Evolutionary conservation across 2,888 invertebrate species (phyloP).

Genomic region (Heliconius erato): DNA sequence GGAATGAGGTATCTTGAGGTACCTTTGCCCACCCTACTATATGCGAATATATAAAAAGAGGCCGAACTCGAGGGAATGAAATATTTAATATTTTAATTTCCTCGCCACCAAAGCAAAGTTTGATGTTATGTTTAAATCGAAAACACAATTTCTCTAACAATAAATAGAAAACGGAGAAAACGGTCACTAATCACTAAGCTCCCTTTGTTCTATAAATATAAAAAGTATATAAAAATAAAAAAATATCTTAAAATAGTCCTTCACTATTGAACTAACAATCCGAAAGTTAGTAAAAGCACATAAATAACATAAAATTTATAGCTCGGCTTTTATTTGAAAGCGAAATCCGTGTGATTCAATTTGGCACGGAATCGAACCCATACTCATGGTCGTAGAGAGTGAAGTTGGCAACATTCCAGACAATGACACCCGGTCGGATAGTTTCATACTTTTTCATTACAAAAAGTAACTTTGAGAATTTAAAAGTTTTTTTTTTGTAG

Average conservation of each 20-base stretch:
- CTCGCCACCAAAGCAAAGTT: too few relatives aligned
- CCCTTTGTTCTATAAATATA: too few relatives aligned
- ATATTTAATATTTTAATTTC: too few relatives aligned
- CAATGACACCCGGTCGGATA: neutral
- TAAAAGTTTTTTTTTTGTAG: neutral
- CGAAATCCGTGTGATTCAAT: neutral
- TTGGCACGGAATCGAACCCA: slow-evolving; percentile 1
- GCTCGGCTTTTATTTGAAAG: neutral
- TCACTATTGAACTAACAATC: neutral
- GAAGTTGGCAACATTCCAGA: neutral
- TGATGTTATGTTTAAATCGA: too few relatives aligned
- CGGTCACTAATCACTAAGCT: too few relatives aligned
- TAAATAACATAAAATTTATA: neutral
- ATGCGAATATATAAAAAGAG: neutral
- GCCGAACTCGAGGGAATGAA: too few relatives aligned
- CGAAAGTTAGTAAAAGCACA: neutral
- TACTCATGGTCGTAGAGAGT: neutral
- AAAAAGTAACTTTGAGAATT: neutral
- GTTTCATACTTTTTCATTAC: neutral
- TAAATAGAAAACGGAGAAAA: too few relatives aligned
- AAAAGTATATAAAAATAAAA: too few relatives aligned
- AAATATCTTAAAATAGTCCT: neutral
- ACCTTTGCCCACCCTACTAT: neutral
- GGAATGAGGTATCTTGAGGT: neutral
- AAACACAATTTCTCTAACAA: too few relatives aligned